phyloP scores from a whole-genome alignment of 2,797 vertebrate species.

The Crax fasciolata region DNA sequence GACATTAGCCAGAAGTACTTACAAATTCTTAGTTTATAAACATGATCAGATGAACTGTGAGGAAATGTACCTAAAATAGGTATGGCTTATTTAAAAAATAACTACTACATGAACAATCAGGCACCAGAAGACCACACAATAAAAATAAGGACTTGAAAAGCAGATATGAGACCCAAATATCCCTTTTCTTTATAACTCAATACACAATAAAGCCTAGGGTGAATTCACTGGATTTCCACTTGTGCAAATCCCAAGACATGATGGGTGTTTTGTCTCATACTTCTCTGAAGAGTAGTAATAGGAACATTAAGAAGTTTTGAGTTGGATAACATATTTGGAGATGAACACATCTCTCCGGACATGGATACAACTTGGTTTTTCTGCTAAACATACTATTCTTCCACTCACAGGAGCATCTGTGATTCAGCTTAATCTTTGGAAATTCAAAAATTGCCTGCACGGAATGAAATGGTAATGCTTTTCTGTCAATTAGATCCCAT shows the following conservation, averaged over 20 bases:
- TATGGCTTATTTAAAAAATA: neutral
- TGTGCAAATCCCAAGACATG: neutral
- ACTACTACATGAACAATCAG: neutral
- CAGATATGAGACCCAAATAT: fast-evolving
- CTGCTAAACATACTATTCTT: neutral
- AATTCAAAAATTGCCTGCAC: neutral
- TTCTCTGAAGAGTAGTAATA: neutral
- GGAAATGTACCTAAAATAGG: neutral
- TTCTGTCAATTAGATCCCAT: constrained; percentile 24
- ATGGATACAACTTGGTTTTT: neutral
- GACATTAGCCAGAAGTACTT: neutral
- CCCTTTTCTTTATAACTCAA: neutral
- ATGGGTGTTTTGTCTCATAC: neutral
- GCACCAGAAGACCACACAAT: neutral
- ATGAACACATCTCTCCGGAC: neutral
- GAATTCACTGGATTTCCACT: neutral
- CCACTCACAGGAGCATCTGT: neutral
- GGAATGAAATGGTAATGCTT: neutral
- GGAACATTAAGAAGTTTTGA: neutral
- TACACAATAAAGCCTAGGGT: neutral
- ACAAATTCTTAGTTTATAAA: neutral
- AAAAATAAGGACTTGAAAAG: neutral
- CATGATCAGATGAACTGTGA: neutral
- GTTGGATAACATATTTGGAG: neutral
- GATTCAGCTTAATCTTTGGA: constrained; percentile 20